Percentiles rank a stretch among this genome's conserved stretches.
Evolutionary conservation across 2,113 vertebrate species (phyloP).

Genomic region (Callocephalon fimbriatum): DNA sequence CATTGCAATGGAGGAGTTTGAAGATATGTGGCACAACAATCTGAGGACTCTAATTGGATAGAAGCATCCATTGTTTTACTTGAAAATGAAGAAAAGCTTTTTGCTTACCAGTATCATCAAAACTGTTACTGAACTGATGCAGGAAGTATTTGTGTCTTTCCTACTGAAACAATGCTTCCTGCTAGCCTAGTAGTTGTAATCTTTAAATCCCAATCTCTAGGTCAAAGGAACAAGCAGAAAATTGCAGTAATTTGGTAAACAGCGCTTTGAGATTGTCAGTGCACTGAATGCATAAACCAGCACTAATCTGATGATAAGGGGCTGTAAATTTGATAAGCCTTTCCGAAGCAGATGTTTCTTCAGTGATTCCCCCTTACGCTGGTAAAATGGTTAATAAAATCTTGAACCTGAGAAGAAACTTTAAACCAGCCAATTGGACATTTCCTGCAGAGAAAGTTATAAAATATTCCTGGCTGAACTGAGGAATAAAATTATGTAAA

Average conservation of each 20-base stretch:
- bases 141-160: background rate
- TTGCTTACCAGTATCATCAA: background rate
- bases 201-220: background rate
- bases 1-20: background rate
- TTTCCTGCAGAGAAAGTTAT: background rate
- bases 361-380: background rate
- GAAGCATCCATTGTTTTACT: background rate
- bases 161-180: background rate
- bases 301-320: background rate
- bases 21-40: background rate
- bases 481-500: background rate
- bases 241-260: background rate
- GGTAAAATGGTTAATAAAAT: background rate
- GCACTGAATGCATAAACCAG: background rate
- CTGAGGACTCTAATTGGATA: background rate
- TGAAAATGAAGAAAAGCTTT: background rate
- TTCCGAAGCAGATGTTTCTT: conserved; percentile 1
- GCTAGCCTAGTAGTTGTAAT: background rate
- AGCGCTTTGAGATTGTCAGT: background rate
- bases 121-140: background rate
- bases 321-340: background rate
- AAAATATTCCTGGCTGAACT: background rate
- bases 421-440: background rate
- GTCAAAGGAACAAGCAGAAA: background rate
- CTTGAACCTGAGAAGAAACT: background rate